A percentile compares a stretch with the other conserved stretches of the same genome.
Evolutionary conservation across 2,888 invertebrate species (phyloP).

Genomic region (Cybosia mesomella): DNA sequence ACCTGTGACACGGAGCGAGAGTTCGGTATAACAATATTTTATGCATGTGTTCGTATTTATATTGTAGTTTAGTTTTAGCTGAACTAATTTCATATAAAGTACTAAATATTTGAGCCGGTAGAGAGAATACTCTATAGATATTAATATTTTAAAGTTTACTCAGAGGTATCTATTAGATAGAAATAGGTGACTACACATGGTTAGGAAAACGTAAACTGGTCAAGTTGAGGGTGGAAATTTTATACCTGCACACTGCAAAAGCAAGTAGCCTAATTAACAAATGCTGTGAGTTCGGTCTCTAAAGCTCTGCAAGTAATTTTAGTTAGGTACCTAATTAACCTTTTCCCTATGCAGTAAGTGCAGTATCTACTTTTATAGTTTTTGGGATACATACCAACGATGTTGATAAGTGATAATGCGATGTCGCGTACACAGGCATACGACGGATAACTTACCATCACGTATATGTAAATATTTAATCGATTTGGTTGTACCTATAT

Average conservation of each 20-base stretch:
- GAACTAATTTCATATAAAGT: neutral
- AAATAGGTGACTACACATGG: neutral
- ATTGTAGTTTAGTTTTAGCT: slow-evolving; percentile 4
- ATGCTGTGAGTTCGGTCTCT: neutral
- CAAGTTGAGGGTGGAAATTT: neutral
- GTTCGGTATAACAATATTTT: slow-evolving; percentile 30
- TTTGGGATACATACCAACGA: neutral
- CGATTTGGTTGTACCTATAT: neutral
- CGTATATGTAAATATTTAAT: slow-evolving; percentile 1
- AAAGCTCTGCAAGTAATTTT: neutral
- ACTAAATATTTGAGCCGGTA: neutral
- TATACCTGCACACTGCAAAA: neutral
- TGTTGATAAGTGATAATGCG: neutral
- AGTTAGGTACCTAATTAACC: neutral
- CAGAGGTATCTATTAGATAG: neutral
- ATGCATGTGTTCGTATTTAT: slow-evolving; percentile 16
- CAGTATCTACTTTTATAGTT: neutral
- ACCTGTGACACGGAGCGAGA: slow-evolving; percentile 49
- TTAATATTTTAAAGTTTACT: neutral
- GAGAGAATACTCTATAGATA: neutral
- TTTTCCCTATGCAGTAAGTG: neutral
- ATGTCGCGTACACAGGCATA: neutral
- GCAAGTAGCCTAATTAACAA: neutral
- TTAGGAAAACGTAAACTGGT: neutral
- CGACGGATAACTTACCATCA: slow-evolving; percentile 3